Conservation (phyloP, 2,888 invertebrate genomes). For the Drosophila eohydei region DNA sequence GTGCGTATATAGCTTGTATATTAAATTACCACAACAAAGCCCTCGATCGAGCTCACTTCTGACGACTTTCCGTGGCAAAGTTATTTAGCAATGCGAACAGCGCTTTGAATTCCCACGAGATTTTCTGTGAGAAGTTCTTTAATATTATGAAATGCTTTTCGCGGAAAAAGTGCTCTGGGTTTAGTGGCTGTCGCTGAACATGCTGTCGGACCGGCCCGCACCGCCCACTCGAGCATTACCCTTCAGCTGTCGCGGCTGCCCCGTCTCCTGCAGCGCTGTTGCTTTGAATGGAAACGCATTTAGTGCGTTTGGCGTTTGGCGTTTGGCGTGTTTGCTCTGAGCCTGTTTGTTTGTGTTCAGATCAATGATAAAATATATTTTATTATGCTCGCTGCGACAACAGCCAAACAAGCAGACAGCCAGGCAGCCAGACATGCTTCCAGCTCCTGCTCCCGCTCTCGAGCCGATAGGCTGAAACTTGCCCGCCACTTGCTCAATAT, state of each 20-base stretch:
- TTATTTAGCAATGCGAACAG: neutral
- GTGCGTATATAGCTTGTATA: no score
- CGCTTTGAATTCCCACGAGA: neutral
- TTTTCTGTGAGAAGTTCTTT: neutral
- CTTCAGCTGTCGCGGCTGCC: neutral
- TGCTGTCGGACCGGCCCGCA: neutral
- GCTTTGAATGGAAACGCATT: constrained; percentile 36
- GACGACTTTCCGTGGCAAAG: neutral
- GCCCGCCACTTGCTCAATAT: constrained; percentile 55
- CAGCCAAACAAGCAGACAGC: constrained; percentile 16
- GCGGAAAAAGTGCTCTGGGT: neutral
- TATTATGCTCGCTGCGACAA: constrained; percentile 64
- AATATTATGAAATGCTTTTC: neutral
- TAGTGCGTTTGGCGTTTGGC: constrained; percentile 43
- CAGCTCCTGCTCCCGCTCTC: constrained; percentile 3
- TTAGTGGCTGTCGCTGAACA: neutral
- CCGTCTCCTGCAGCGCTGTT: neutral
- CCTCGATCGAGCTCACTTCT: no score
- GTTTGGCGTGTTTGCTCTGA: constrained; percentile 46
- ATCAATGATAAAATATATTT: constrained; percentile 76
- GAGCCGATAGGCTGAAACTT: constrained; percentile 33
- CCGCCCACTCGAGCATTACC: neutral
- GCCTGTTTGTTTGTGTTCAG: constrained; percentile 53
- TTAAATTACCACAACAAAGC: no score
- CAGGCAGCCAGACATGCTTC: constrained; percentile 3